Evolutionary conservation across 2,888 invertebrate species (phyloP).

Genomic region (Megaustenia siamemsis): DNA sequence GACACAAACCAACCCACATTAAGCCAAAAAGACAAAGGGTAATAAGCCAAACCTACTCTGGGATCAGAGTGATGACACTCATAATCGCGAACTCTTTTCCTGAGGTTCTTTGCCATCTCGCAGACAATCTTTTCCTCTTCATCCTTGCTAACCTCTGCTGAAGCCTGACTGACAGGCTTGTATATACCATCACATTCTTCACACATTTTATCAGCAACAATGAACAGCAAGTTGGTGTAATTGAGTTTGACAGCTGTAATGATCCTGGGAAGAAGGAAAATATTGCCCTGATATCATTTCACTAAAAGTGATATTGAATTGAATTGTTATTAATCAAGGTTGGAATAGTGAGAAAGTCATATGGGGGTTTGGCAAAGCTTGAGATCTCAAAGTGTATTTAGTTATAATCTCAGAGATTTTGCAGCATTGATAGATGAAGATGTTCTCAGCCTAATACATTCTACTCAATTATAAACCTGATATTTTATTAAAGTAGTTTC

Average conservation of each 20-base stretch:
- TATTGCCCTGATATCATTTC: not conserved
- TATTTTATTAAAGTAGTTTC: too few relatives aligned
- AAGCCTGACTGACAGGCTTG: conserved; percentile 60
- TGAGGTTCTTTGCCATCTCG: conserved; percentile 51
- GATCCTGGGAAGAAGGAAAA: conserved; percentile 53
- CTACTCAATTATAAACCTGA: too few relatives aligned
- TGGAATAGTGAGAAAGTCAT: too few relatives aligned
- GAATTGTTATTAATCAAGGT: too few relatives aligned
- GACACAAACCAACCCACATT: not conserved
- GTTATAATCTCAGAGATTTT: too few relatives aligned
- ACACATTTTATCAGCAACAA: conserved; percentile 64
- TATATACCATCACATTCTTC: conserved; percentile 56
- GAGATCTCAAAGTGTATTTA: too few relatives aligned
- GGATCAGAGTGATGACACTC: conserved; percentile 58
- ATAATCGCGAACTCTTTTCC: conserved; percentile 52
- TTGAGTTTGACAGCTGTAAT: conserved; percentile 61
- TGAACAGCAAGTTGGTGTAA: conserved; percentile 68
- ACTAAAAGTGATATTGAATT: too few relatives aligned
- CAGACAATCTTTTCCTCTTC: conserved; percentile 56
- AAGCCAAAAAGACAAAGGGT: not conserved
- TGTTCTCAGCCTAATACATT: too few relatives aligned
- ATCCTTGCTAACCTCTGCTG: conserved; percentile 50
- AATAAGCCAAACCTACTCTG: conserved; percentile 46
- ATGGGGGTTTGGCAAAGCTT: too few relatives aligned
- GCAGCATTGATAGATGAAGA: too few relatives aligned